Base-by-base conservation (phyloP, 2,888 invertebrate genomes). In the Polyommatus icarus region DNA sequence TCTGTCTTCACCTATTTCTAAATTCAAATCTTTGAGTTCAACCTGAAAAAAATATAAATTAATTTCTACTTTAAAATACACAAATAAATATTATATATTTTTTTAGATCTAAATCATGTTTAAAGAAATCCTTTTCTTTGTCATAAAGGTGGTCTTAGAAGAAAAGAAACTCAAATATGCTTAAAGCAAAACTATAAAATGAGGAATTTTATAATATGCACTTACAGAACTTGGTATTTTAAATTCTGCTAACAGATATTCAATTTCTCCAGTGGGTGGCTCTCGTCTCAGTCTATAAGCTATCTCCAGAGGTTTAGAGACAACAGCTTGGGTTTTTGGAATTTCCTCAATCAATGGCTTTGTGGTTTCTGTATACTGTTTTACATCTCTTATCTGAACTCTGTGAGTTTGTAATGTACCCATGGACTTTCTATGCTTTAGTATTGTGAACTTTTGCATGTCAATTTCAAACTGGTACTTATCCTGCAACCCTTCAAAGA, bases 1-100 rank as follows among this genome's bases (percentile, higher is more conserved):
- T 79, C 97, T 95, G 88, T 97, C 97, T 86, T 96, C 96, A n/a
- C 97, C 96, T 40, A 97, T 90, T 87, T 97, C 96, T 78, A 97
- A 85, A 72, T 92, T 93, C 61, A 97, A 85, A 85, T 97, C 96
- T 82, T 95, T 95, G 0, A 95, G 86, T 77, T 95, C 94, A 79
- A 95, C 89, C 96, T 96, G 84, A 46, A 85, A 87, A 8, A n/a
- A 15, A 46, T 10, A 46, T 46, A 46, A 46, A 46, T 46, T 46
- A 40, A 40, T 40, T 10, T 40, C 40, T 40, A 10, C 10, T 10
- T 2, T 40, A 40, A 40, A 10, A 10, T 40, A 40, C 10, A 10
- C 40, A 40, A 10, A 40, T 40, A 3, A 40, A 10, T 40, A 40
- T 40, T 40, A n/a, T n/a, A n/a, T n/a, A n/a, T 40, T 40, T 10